Percentiles rank a stretch among this genome's conserved stretches.
These are phyloP conservation scores for Rhipidura dahli DNA, from an alignment of 2,113 vertebrate species.

Conservation along the genomic window DNA sequence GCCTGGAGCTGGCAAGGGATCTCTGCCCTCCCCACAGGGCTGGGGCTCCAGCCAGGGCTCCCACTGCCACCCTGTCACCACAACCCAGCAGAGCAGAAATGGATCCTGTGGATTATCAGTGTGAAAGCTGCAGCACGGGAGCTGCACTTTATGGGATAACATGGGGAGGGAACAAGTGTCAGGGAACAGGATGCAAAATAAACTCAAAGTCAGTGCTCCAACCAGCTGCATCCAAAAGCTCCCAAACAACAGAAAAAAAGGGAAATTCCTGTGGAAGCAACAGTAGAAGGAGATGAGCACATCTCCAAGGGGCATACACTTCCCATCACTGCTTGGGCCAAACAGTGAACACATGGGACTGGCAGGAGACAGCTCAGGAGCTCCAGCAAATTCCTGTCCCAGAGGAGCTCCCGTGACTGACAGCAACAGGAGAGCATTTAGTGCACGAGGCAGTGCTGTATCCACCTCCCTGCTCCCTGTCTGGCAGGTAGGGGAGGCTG, in stretches of 20 bases:
- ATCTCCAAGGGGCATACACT: neutral
- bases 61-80: neutral
- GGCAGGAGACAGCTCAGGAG: neutral
- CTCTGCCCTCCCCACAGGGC: neutral
- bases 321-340: neutral
- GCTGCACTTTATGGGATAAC: neutral
- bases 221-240: neutral
- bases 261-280: neutral
- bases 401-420: neutral
- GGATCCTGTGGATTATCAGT: neutral
- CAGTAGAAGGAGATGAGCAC: neutral
- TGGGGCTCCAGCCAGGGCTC: neutral
- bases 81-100: neutral
- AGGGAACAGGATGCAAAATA: neutral
- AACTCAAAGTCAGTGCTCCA: neutral
- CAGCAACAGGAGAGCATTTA: accelerated
- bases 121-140: neutral
- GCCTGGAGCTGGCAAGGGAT: neutral
- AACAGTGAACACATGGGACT: neutral
- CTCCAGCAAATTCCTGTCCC: neutral
- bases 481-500: neutral
- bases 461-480: neutral
- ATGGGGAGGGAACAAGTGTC: neutral
- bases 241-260: neutral
- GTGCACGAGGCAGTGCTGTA: neutral